Base-by-base conservation (phyloP, 2,888 invertebrate genomes). In the Aphidius colemani region DNA sequence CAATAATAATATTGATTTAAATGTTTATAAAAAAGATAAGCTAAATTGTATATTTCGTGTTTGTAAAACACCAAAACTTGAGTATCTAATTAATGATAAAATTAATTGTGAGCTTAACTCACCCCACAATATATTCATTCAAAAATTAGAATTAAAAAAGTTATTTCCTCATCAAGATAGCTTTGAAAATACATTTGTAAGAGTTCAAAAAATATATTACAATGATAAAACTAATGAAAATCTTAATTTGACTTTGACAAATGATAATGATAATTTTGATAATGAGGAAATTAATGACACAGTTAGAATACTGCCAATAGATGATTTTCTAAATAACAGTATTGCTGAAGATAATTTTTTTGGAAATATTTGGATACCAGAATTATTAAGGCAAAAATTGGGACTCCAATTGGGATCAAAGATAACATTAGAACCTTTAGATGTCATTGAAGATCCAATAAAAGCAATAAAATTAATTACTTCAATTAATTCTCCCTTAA, bases 381-480 rank as follows among this genome's bases (percentile, higher is more conserved):
- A 85, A 63, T 81, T 85, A 49, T 78, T 90, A 59, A 85, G 86
- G 73, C 75, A 83, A 11, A 85, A 86, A 67, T 82, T 89, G 53
- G 84, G 84, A 69, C 73, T 88, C 65, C 84, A 85, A 49, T 82
- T 85, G 66, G 89, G 90, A 8, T 82, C 83, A 55, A 88, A 86
- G 81, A 82, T 88, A 6, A 80, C 85, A 46, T 77, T 90, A 39
- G 64, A 69, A 41, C 53, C 61, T n/a, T n/a, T 85, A 6, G 81
- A 83, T 1, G 78, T 79, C 59, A 74, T 72, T n/a, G 74, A 83
- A 3, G 79, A 81, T 4, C 80, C 83, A 66, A 83, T 84, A 1
- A 84, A 85, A 6, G 69, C 72, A 30, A 83, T 86, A 69, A 85
- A 88, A 75, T 80, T 90, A 55, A 74, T 84, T 6, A 84, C 85